A percentile compares a stretch with the other conserved stretches of the same genome.
Evolutionary conservation across 2,113 vertebrate genomes (phyloP).

Genomic region (Oenanthe melanoleuca): DNA sequence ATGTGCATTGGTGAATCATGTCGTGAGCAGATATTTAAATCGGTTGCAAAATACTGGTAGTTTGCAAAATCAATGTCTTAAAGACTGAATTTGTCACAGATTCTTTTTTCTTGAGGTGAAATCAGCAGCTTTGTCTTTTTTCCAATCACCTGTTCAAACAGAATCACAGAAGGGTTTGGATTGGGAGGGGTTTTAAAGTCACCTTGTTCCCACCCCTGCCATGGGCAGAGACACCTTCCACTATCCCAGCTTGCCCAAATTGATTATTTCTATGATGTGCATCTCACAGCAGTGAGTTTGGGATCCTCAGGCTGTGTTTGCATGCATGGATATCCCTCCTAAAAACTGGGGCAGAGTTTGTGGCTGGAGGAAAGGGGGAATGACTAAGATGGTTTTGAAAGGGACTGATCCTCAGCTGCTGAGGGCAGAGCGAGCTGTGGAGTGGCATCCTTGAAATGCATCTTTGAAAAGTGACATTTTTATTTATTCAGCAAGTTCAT

Average conservation of each 20-base stretch:
- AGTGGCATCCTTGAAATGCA: neutral
- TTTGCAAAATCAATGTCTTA: neutral
- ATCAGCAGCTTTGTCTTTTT: neutral
- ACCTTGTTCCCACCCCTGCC: neutral
- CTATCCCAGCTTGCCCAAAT: neutral
- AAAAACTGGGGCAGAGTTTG: neutral
- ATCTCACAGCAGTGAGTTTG: neutral
- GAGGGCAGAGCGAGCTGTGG: no score
- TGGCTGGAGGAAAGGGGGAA: neutral
- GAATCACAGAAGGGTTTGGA: neutral
- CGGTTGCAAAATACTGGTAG: conserved; percentile 22
- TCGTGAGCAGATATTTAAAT: conserved; percentile 49
- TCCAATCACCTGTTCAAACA: neutral
- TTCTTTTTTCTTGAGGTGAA: neutral
- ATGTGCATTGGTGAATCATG: conserved; percentile 27
- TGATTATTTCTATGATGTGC: fast-evolving
- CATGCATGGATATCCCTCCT: neutral
- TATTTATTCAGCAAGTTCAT: neutral
- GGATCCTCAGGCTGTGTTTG: neutral
- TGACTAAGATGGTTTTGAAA: neutral
- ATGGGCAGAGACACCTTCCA: neutral
- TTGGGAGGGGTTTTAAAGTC: neutral
- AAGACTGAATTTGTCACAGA: neutral
- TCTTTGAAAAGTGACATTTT: neutral
- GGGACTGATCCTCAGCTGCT: neutral